Base-by-base conservation (phyloP, 2,888 invertebrate species). In the Rutpela maculata region DNA sequence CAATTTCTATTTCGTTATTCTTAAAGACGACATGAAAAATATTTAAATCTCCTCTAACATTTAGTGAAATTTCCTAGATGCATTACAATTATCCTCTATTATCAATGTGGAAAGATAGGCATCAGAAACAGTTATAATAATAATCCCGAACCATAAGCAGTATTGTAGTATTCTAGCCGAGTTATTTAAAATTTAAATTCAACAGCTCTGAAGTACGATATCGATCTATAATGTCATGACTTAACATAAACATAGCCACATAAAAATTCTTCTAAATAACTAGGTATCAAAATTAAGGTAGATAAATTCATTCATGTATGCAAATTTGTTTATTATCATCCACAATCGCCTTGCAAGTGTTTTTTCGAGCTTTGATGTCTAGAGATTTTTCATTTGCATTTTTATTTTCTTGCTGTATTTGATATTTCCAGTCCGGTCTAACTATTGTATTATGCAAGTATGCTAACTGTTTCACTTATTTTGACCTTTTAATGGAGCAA, bases 201-300 rank as follows among this genome's bases (percentile, higher is more conserved):
- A 84, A 84, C 84, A 85, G 83, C 83, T 85, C 78, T 80, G 82
- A 81, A 79, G 78, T 78, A 78, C 82, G 85, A 85, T 85, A 85
- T 84, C 80, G 84, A 85, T 85, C 85, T 85, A 74, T 82, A 82
- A 82, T 83, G 83, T 82, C 83, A 81, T 82, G 83, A 83, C 82
- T 83, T 81, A 78, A 82, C 83, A 82, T 78, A 81, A 82, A 82
- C 79, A 80, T 55, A 74, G 79, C 75, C 82, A 78, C 78, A 84
- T 80, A 83, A 82, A 84, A 82, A 84, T 83, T 83, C 83, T 77
- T 81, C 77, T 79, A 81, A 84, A 82, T 83, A 83, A 78, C 76
- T 80, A 80, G 80, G 80, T 81, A 84, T 78, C 78, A 78, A 80
- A 81, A 82, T 80, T 81, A 80, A 78, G 74, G 80, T 74, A 74